These are phyloP conservation scores for Drosophila stalkeri DNA, from an alignment of 2,888 invertebrate species.

Conservation along the genomic window DNA sequence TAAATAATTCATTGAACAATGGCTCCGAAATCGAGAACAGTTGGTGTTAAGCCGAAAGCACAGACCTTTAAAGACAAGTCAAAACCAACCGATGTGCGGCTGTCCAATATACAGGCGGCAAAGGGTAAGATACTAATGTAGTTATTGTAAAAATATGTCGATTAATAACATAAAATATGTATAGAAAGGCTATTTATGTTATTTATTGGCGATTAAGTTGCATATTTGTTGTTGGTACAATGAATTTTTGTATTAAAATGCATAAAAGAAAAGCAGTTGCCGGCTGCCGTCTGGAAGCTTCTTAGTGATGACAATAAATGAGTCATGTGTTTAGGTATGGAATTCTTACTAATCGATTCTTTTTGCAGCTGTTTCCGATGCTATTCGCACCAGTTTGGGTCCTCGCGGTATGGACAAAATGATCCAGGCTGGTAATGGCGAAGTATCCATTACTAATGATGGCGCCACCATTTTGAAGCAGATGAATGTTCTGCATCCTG, in stretches of 20 bases:
- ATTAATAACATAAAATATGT: slow-evolving; percentile 20
- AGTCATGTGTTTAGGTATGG: slow-evolving; percentile 62
- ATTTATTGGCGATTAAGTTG: neutral
- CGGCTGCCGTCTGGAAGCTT: slow-evolving; percentile 73
- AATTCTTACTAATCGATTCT: slow-evolving; percentile 1
- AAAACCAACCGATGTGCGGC: slow-evolving; percentile 97
- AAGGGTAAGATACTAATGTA: slow-evolving; percentile 90
- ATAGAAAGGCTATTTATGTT: slow-evolving; percentile 41
- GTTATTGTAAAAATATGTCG: slow-evolving; percentile 16
- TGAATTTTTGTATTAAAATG: slow-evolving; percentile 22
- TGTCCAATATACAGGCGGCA: slow-evolving; percentile 98
- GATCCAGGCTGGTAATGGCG: slow-evolving; percentile 98
- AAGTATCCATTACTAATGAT: slow-evolving; percentile 99
- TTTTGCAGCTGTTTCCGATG: slow-evolving; percentile 96
- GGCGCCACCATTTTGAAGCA: slow-evolving; percentile 99
- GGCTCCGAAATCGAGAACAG: slow-evolving; percentile 83
- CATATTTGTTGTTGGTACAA: neutral
- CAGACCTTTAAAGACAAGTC: slow-evolving; percentile 94
- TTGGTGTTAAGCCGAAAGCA: slow-evolving; percentile 82
- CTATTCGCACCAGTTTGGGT: slow-evolving; percentile 98
- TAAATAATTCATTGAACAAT: slow-evolving; percentile 62
- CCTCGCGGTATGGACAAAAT: slow-evolving; percentile 99
- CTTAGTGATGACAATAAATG: slow-evolving; percentile 63
- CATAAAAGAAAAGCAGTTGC: slow-evolving; percentile 60
- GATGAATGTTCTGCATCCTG: slow-evolving; percentile 99